phyloP scores from a whole-genome alignment of 2,888 invertebrate genomes.

The Pollenia angustigena region DNA sequence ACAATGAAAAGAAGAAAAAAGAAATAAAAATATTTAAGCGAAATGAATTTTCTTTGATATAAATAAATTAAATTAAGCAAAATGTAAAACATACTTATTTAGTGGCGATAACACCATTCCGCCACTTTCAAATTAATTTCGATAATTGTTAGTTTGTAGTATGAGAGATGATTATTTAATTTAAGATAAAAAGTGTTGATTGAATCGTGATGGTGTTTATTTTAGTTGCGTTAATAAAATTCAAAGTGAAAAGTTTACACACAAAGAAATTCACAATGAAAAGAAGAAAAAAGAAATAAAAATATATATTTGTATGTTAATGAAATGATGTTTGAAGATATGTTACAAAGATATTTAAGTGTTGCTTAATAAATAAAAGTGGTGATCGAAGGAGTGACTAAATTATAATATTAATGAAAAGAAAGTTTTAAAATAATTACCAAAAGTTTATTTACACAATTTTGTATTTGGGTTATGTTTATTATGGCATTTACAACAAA shows the following conservation, averaged over 20 bases:
- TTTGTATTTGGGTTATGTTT: no score
- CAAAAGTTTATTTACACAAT: no score
- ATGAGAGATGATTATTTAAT: slow-evolving; percentile 21
- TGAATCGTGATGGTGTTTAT: slow-evolving; percentile 46
- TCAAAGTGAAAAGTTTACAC: slow-evolving; percentile 60
- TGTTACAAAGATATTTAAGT: not conserved
- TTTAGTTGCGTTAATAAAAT: slow-evolving; percentile 40
- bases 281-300: slow-evolving; percentile 45
- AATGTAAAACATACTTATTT: slow-evolving; percentile 82
- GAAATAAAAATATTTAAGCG: slow-evolving; percentile 24
- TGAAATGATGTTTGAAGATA: slow-evolving; percentile 12
- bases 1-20: slow-evolving; percentile 49
- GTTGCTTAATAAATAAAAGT: not conserved
- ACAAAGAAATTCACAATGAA: slow-evolving; percentile 40
- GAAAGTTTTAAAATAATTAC: not conserved
- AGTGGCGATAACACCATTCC: slow-evolving; percentile 84
- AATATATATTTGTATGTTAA: not conserved
- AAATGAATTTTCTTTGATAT: not conserved
- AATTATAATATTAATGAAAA: not conserved
- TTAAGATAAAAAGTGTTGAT: slow-evolving; percentile 43
- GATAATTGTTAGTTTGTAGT: slow-evolving; percentile 19
- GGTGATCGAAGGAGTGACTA: not conserved
- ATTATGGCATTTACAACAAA: no score
- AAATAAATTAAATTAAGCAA: slow-evolving; percentile 32
- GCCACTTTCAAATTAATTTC: slow-evolving; percentile 78